Base-by-base conservation (phyloP, 1,140 invertebrate genomes). In the Atopsyche davidsoni region DNA sequence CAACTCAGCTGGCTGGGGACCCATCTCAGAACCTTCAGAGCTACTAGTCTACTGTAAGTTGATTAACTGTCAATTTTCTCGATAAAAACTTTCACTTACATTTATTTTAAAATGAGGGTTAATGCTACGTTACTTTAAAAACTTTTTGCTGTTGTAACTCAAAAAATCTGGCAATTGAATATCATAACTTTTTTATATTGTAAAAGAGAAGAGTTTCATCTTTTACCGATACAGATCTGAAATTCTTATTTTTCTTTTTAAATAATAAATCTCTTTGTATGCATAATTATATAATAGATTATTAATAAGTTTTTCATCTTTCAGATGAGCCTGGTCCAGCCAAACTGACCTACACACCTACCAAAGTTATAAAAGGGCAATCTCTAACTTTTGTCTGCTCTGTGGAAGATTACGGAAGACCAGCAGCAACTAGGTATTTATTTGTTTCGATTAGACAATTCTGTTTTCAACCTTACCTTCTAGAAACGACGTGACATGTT, bases 1-100 rank as follows among this genome's bases (percentile, higher is more conserved):
- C 61, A 93, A 92, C 68, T 79, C 80, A 10, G 89, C 89, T 11
- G 90, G 89, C 9, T 92, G 87, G 85, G 89, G 89, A 23, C 76
- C 78, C 9, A 72, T 81, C 51, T 91, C 88, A 4, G 71, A 78
- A 18, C 79, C 81, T 43, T 80, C 81, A 7, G 81, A 88, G 57
- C 75, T 92, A 7, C 69, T 85, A 38, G 85, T 90, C 40, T 78
- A 87, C 62, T 90, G 86, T 89, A 72, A 79, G 81, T 77, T n/a
- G n/a, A n/a, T n/a, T n/a, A n/a, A n/a, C n/a, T n/a, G n/a, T n/a
- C n/a, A n/a, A n/a, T n/a, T n/a, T n/a, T n/a, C n/a, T n/a, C n/a
- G n/a, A n/a, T n/a, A n/a, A n/a, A n/a, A n/a, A n/a, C n/a, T n/a
- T n/a, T n/a, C n/a, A n/a, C n/a, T n/a, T n/a, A n/a, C n/a, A n/a